These are phyloP conservation scores for Idaea straminata DNA, from an alignment of 2,888 invertebrate genomes.

Conservation along the genomic window DNA sequence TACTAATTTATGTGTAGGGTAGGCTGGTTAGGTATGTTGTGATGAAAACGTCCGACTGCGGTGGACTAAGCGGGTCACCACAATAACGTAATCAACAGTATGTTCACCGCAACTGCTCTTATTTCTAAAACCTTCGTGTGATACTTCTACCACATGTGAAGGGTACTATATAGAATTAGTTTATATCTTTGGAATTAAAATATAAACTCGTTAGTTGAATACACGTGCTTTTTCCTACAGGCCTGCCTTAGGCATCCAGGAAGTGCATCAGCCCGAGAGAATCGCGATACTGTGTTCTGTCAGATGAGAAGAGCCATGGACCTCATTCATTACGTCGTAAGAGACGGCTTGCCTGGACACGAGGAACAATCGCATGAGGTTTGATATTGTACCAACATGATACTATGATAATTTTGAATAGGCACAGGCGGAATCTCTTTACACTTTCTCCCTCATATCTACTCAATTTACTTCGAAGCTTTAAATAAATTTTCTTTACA, in stretches of 20 bases:
- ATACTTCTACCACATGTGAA: constrained; percentile 5
- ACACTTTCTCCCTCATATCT: background rate
- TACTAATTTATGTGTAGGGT: constrained; percentile 4
- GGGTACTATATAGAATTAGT: constrained; percentile 2
- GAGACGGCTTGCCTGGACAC: constrained; percentile 91
- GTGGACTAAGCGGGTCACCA: constrained; percentile 20
- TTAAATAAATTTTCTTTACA: background rate
- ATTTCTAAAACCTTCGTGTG: constrained; percentile 15
- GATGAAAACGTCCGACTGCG: constrained; percentile 21
- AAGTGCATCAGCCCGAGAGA: constrained; percentile 94
- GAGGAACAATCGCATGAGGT: constrained; percentile 78
- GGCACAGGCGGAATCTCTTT: background rate
- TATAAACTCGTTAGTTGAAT: background rate
- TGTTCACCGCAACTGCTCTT: constrained; percentile 23
- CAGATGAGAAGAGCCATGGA: constrained; percentile 99
- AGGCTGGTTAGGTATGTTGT: constrained; percentile 18
- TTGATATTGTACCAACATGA: constrained; percentile 30
- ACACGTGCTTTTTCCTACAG: constrained; percentile 57
- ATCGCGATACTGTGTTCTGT: constrained; percentile 98
- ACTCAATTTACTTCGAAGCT: background rate
- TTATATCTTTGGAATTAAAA: background rate
- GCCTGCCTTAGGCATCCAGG: constrained; percentile 97
- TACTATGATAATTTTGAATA: background rate
- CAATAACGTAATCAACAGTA: constrained; percentile 9
- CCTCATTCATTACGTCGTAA: constrained; percentile 97